Evolutionary conservation across 2,888 invertebrate genomes (phyloP).

Genomic region (Calliopum simillimum): DNA sequence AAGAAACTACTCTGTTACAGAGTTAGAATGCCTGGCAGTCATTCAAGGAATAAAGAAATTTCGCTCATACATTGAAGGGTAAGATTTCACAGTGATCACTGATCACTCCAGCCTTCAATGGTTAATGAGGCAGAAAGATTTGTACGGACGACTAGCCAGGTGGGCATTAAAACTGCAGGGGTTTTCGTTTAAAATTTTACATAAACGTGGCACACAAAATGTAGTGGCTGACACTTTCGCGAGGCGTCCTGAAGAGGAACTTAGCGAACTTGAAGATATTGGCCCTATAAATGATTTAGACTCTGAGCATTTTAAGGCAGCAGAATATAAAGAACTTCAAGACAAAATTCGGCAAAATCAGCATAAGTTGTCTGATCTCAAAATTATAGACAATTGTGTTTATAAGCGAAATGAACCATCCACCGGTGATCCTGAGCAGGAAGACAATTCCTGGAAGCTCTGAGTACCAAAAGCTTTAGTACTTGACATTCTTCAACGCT

Average conservation of each 20-base stretch:
- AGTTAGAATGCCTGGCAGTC: too few species aligned
- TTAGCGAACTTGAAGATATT: not conserved
- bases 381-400: not conserved
- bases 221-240: constrained; percentile 21
- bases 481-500: too few species aligned
- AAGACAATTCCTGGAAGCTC: too few species aligned
- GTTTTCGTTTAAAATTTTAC: not conserved
- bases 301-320: not conserved
- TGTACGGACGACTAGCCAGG: constrained; percentile 12
- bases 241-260: not conserved
- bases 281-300: not conserved
- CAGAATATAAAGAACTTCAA: not conserved
- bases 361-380: constrained; percentile 4
- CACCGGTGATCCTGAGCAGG: too few species aligned
- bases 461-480: too few species aligned
- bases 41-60: too few species aligned
- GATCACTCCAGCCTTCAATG: constrained; percentile 24
- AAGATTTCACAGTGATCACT: constrained; percentile 28
- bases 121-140: constrained; percentile 11
- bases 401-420: not conserved
- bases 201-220: constrained; percentile 3
- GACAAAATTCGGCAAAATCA: not conserved
- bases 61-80: constrained; percentile 21
- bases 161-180: constrained; percentile 13
- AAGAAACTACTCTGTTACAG: too few species aligned